A percentile compares a stretch with the other conserved stretches of the same genome.
phyloP scores from a whole-genome alignment of 53 echinoderm and acorn worm species.

The Temnopleurus reevesii region DNA sequence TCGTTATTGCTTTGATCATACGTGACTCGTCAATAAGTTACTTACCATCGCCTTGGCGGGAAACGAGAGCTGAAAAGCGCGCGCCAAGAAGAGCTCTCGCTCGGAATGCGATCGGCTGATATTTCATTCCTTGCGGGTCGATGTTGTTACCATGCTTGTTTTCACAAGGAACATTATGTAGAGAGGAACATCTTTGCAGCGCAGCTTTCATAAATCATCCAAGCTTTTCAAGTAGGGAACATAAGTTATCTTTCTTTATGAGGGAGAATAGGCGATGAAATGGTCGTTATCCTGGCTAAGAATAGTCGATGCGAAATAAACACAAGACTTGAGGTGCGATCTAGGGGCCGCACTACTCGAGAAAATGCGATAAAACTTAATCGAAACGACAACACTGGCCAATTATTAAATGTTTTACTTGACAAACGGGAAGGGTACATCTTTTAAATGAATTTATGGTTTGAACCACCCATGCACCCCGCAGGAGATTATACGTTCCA shows the following conservation, averaged over 20 bases:
- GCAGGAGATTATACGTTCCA: too few relatives aligned
- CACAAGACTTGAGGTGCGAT: background rate
- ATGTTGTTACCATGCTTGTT: slow-evolving; percentile 43
- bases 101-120: slow-evolving; percentile 27
- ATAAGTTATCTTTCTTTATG: background rate
- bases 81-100: background rate
- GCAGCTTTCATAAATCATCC: slow-evolving; percentile 29
- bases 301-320: background rate
- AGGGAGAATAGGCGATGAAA: background rate
- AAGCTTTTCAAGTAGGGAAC: background rate
- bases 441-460: too few relatives aligned
- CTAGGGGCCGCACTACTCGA: background rate
- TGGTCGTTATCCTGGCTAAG: slow-evolving; percentile 19
- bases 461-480: too few relatives aligned
- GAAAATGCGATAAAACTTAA: too few relatives aligned
- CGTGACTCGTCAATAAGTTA: slow-evolving; percentile 16
- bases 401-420: too few relatives aligned
- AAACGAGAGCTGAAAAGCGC: background rate
- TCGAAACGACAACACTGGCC: too few relatives aligned
- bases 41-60: slow-evolving; percentile 8
- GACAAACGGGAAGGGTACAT: too few relatives aligned
- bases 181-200: background rate
- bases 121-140: slow-evolving; percentile 32
- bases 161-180: slow-evolving; percentile 40
- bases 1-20: slow-evolving; percentile 20